These are phyloP conservation scores for Aelia acuminata DNA, from an alignment of 2,888 invertebrate genomes.

Conservation along the genomic window DNA sequence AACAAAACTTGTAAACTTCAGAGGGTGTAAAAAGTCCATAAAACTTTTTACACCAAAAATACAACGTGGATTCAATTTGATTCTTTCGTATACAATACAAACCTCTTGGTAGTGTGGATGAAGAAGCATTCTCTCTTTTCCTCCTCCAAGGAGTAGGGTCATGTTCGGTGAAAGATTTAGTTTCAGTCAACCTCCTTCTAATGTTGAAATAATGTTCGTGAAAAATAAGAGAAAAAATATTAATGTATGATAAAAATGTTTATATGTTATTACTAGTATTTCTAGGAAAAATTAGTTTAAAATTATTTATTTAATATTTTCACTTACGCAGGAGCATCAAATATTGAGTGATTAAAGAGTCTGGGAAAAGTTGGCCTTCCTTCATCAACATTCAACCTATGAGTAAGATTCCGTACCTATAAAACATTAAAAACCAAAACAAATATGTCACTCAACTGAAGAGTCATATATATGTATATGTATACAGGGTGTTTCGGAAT, in stretches of 20 bases:
- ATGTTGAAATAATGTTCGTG: neutral
- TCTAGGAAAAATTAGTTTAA: neutral
- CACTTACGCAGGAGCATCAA: conserved; percentile 70
- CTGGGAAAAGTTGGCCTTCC: conserved; percentile 72
- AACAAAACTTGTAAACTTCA: neutral
- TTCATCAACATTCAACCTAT: conserved; percentile 87
- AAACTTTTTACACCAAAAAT: neutral
- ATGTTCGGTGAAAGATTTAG: conserved; percentile 70
- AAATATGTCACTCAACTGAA: neutral
- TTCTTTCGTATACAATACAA: conserved; percentile 68
- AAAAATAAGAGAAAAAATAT: no score
- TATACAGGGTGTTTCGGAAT: no score
- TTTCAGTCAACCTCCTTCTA: conserved; percentile 69
- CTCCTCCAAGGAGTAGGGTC: conserved; percentile 74
- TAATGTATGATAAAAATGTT: neutral
- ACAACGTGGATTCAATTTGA: neutral
- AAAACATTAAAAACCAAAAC: conserved; percentile 52
- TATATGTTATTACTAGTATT: neutral
- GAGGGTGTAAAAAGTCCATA: neutral
- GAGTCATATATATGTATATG: no score
- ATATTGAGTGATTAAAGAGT: conserved; percentile 74
- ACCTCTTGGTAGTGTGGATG: conserved; percentile 81
- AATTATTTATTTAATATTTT: conserved; percentile 50
- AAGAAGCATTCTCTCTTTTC: conserved; percentile 75
- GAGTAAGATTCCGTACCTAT: conserved; percentile 86